A percentile compares a stretch with the other conserved stretches of the same genome.
These are phyloP conservation scores for Brachionus asplanchnoidis DNA, from an alignment of 1,140 invertebrate genomes.

Conservation along the genomic window DNA sequence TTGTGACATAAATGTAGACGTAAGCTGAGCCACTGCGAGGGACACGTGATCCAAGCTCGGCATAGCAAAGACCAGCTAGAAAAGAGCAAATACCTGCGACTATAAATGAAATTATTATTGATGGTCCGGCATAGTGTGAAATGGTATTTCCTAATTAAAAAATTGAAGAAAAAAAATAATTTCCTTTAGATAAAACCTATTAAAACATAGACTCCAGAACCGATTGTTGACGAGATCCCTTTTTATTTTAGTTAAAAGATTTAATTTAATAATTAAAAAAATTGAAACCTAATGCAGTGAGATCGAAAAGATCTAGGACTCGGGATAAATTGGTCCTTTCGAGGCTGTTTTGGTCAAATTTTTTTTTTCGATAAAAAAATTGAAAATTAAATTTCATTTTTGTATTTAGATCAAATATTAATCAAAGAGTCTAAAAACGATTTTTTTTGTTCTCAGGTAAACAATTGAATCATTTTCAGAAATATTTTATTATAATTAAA, in stretches of 20 bases:
- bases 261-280: neutral
- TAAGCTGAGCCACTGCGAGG: conserved; percentile 83
- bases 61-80: conserved; percentile 74
- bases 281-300: conserved; percentile 63
- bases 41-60: conserved; percentile 82
- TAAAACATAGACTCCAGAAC: conserved; percentile 65
- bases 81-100: conserved; percentile 78
- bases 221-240: conserved; percentile 60
- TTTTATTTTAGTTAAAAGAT: neutral
- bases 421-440: neutral
- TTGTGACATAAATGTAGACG: conserved; percentile 53
- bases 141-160: conserved; percentile 46
- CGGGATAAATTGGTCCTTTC: conserved; percentile 65
- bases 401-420: neutral
- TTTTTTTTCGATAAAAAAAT: conserved; percentile 47
- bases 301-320: conserved; percentile 70
- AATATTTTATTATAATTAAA: neutral
- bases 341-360: conserved; percentile 44
- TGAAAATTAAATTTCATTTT: conserved; percentile 29
- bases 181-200: conserved; percentile 64
- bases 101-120: conserved; percentile 79
- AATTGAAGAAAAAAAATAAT: neutral
- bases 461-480: neutral
- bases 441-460: neutral
- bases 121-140: conserved; percentile 76